Conservation (phyloP, 2,797 vertebrate species). For the Galaxias olidus region DNA sequence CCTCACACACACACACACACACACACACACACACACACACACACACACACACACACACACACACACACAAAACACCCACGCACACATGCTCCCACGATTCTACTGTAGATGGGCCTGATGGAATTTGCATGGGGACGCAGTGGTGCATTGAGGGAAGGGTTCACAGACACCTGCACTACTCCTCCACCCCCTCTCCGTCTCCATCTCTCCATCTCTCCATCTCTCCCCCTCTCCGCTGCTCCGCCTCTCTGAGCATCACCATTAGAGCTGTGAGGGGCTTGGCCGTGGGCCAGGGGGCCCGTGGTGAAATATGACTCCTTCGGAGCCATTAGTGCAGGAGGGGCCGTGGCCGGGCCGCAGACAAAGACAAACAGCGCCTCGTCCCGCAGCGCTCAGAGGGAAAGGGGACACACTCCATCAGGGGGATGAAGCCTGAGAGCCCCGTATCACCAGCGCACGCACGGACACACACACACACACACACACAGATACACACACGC, state of each 20-base stretch:
- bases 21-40: no score
- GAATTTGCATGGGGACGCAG: no score
- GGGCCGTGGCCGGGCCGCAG: constrained; percentile 2
- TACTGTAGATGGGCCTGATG: no score
- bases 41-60: no score
- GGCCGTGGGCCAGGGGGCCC: constrained; percentile 31
- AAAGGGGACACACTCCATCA: neutral
- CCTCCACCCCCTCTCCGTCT: constrained; percentile 27
- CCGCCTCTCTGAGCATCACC: constrained; percentile 17
- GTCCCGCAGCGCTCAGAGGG: constrained; percentile 4
- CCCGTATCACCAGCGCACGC: constrained; percentile 23
- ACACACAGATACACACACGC: neutral
- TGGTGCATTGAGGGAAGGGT: no score
- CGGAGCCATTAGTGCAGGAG: constrained; percentile 21
- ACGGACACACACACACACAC: constrained; percentile 14
- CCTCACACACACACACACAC: no score
- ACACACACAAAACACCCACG: no score
- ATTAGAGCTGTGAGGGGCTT: constrained; percentile 43
- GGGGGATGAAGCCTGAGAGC: no score
- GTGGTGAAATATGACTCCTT: constrained; percentile 58
- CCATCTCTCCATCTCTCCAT: neutral
- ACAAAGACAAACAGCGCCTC: constrained; percentile 24
- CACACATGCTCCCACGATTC: no score
- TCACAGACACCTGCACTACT: constrained; percentile 55
- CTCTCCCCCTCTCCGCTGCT: constrained; percentile 19